Percentiles rank a stretch among this genome's conserved stretches.
Conservation (phyloP, 2,888 invertebrate species). For the Lysandra coridon region DNA sequence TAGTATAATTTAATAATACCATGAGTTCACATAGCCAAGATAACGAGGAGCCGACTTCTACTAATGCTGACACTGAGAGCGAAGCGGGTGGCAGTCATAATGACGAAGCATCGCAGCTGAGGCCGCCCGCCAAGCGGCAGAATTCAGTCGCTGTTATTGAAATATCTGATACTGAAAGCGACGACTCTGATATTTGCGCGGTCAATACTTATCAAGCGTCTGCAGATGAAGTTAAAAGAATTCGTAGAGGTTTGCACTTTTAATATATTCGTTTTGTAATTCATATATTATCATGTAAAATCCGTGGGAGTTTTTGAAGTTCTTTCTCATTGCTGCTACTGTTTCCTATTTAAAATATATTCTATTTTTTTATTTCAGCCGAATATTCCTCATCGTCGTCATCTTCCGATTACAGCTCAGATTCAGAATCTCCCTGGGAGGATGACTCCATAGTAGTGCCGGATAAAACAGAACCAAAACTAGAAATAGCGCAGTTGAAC, state of each 20-base stretch:
- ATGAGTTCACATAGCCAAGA: conserved; percentile 72
- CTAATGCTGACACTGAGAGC: conserved; percentile 49
- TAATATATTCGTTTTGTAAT: conserved; percentile 36
- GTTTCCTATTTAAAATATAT: conserved; percentile 13
- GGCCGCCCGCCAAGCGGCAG: conserved; percentile 71
- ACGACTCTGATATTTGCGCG: conserved; percentile 77
- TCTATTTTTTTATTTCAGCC: conserved; percentile 45
- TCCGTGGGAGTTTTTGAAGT: conserved; percentile 62
- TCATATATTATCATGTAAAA: conserved; percentile 36
- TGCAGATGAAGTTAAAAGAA: conserved; percentile 74
- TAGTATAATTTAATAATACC: conserved; percentile 56
- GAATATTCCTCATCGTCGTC: conserved; percentile 66
- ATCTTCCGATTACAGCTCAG: conserved; percentile 71
- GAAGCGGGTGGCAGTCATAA: conserved; percentile 45
- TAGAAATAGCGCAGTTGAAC: conserved; percentile 58
- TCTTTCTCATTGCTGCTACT: background rate
- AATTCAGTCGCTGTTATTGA: conserved; percentile 64
- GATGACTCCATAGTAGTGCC: conserved; percentile 66
- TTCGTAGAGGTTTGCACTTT: conserved; percentile 65
- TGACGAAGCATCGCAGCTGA: conserved; percentile 47
- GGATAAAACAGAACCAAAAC: conserved; percentile 52
- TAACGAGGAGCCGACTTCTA: conserved; percentile 64
- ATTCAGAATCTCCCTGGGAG: conserved; percentile 69
- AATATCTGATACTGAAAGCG: conserved; percentile 74
- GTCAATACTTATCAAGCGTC: conserved; percentile 75